Evolutionary conservation across 2,888 invertebrate species (phyloP).

Genomic region (Monopis laevigella): DNA sequence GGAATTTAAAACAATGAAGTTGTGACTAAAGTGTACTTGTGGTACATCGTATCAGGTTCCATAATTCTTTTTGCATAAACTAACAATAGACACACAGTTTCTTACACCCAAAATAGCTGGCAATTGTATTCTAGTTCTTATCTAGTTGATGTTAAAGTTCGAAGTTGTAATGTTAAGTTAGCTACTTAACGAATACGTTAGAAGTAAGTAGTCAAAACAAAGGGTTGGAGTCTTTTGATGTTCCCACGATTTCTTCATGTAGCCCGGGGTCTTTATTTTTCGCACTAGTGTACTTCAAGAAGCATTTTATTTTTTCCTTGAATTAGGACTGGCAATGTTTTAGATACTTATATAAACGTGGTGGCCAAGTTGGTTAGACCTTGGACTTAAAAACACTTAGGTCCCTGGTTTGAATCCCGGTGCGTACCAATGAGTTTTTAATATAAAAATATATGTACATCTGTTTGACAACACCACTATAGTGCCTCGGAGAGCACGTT

Average conservation of each 20-base stretch:
- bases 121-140: background rate
- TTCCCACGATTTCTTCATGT: constrained; percentile 8
- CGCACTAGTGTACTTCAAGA: constrained; percentile 3
- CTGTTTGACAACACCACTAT: too few species aligned
- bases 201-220: constrained; percentile 6
- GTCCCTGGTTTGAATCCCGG: too few species aligned
- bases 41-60: constrained; percentile 4
- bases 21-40: constrained; percentile 3
- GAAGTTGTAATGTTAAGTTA: background rate
- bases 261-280: constrained; percentile 3
- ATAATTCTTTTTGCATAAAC: constrained; percentile 1
- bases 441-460: too few species aligned
- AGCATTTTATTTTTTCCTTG: background rate
- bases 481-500: too few species aligned
- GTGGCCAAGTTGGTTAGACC: too few species aligned
- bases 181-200: background rate
- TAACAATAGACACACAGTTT: constrained; percentile 1
- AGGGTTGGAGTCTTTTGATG: constrained; percentile 9
- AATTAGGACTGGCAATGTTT: too few species aligned
- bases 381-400: too few species aligned
- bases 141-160: background rate
- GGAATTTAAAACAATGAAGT: constrained; percentile 4
- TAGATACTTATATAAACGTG: too few species aligned
- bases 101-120: background rate
- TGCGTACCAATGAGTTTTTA: too few species aligned